phyloP scores from a whole-genome alignment of 53 echinoderm and acorn worm species.

The Patiria pectinifera region DNA sequence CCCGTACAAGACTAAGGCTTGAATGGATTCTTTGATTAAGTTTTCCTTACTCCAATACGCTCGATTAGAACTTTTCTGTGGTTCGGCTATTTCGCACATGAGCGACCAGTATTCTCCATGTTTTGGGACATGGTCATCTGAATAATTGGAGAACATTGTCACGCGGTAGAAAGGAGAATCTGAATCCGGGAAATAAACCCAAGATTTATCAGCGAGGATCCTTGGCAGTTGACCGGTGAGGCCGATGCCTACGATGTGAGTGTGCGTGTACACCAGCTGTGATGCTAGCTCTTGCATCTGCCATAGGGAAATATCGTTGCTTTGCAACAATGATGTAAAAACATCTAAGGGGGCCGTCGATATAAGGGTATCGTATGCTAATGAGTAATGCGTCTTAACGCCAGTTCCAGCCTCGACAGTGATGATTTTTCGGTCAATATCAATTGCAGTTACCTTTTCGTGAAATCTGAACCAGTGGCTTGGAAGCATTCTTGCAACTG shows the following conservation, averaged over 20 bases:
- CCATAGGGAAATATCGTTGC: background rate
- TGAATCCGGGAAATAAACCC: conserved; percentile 66
- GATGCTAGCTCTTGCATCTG: conserved; percentile 11
- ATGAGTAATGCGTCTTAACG: background rate
- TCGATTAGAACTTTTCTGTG: background rate
- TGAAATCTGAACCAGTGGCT: conserved; percentile 51
- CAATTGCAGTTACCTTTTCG: conserved; percentile 19
- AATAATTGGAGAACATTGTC: conserved; percentile 65
- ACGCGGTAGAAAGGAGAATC: conserved; percentile 70
- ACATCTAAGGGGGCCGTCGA: conserved; percentile 51
- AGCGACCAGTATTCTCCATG: conserved; percentile 47
- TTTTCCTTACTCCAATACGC: conserved; percentile 10
- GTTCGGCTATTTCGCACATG: conserved; percentile 68
- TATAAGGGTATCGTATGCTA: conserved; percentile 43
- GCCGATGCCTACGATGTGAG: conserved; percentile 64
- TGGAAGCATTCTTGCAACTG: conserved; percentile 32
- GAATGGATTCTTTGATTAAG: conserved; percentile 26
- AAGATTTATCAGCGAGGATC: conserved; percentile 57
- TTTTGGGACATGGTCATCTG: conserved; percentile 61
- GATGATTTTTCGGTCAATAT: conserved; percentile 18
- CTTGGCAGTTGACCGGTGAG: conserved; percentile 54
- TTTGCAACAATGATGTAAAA: background rate
- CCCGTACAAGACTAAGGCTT: conserved; percentile 51
- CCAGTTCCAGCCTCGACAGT: background rate
- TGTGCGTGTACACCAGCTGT: conserved; percentile 57